A percentile compares a stretch with the other conserved stretches of the same genome.
Evolutionary conservation across 2,888 invertebrate genomes (phyloP).

Genomic region (Cheilosia soror): DNA sequence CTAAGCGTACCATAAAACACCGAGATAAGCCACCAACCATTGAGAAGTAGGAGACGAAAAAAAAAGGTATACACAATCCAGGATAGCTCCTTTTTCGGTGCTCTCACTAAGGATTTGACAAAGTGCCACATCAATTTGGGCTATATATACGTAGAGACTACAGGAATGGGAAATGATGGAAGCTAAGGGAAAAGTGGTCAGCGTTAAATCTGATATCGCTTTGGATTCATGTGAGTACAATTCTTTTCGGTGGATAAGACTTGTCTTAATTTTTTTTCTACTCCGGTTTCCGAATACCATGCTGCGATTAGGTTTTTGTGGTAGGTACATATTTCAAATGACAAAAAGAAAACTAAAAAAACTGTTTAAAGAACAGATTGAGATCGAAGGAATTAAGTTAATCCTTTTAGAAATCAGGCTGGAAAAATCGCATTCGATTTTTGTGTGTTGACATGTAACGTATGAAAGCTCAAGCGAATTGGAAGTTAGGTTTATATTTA

Average conservation of each 20-base stretch:
- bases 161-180: constrained; percentile 41
- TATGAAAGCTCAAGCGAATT: neutral
- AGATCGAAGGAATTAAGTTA: constrained; percentile 60
- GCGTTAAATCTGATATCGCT: constrained; percentile 72
- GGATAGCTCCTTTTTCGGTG: constrained; percentile 58
- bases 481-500: neutral
- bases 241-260: constrained; percentile 72
- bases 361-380: constrained; percentile 33
- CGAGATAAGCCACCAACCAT: constrained; percentile 72
- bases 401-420: constrained; percentile 42
- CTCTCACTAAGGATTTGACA: constrained; percentile 72
- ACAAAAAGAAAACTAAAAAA: constrained; percentile 11
- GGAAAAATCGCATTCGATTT: constrained; percentile 43
- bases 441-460: neutral
- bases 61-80: constrained; percentile 45
- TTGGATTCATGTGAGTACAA: constrained; percentile 72
- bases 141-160: constrained; percentile 56
- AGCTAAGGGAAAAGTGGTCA: constrained; percentile 69
- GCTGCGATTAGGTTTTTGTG: constrained; percentile 14
- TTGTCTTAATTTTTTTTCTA: constrained; percentile 34
- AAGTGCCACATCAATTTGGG: constrained; percentile 75
- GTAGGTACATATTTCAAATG: constrained; percentile 10
- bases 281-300: constrained; percentile 7
- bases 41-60: constrained; percentile 41
- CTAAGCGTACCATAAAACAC: constrained; percentile 75